Percentiles rank a stretch among this genome's conserved stretches.
Evolutionary conservation across 1,140 invertebrate genomes (phyloP).

Genomic region (Calosoma granatense): DNA sequence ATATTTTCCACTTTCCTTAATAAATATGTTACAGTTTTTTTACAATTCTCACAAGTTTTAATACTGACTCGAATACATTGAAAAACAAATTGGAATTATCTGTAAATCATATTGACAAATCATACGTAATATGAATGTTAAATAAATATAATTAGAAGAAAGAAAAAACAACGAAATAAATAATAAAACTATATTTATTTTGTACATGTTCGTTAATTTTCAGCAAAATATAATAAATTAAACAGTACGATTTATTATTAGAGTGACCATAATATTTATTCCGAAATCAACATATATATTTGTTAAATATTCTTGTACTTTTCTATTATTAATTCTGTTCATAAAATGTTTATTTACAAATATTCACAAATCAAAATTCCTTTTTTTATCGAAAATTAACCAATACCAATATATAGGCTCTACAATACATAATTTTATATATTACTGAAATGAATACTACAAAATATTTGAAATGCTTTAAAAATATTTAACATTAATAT

Average conservation of each 20-base stretch:
- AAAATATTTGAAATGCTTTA: too few relatives aligned
- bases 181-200: slow-evolving; percentile 6
- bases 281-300: too few relatives aligned
- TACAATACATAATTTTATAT: too few relatives aligned
- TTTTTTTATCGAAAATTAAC: too few relatives aligned
- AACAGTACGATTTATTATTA: background rate
- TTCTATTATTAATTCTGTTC: too few relatives aligned
- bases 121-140: background rate
- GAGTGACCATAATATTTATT: too few relatives aligned
- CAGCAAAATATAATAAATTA: background rate
- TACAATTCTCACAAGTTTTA: background rate
- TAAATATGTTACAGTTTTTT: background rate
- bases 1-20: background rate
- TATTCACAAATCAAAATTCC: too few relatives aligned
- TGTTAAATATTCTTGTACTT: too few relatives aligned
- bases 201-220: slow-evolving; percentile 4
- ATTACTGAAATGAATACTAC: too few relatives aligned
- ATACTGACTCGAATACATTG: background rate
- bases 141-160: background rate
- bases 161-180: background rate
- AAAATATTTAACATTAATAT: too few relatives aligned
- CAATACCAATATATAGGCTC: too few relatives aligned
- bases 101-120: background rate
- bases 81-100: background rate
- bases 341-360: too few relatives aligned